Percentiles rank a stretch among this genome's conserved stretches.
Conservation (phyloP, 2,113 vertebrate genomes). For the Lepisosteus osseus region DNA sequence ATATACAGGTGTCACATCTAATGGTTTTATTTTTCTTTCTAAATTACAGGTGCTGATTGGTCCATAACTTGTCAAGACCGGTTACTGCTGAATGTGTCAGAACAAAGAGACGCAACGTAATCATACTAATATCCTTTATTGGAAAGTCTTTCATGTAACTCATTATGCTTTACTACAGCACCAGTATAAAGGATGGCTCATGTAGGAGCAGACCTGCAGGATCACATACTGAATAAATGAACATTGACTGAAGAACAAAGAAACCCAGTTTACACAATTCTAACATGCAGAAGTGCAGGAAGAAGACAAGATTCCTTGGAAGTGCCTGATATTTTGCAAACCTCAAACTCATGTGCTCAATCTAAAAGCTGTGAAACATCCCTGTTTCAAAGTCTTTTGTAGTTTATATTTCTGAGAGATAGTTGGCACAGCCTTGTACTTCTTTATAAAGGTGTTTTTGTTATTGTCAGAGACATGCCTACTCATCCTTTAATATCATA, state of each 20-base stretch:
- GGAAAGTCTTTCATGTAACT: conserved; percentile 6
- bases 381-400: background rate
- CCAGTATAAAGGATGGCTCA: conserved; percentile 6
- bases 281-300: conserved; percentile 6
- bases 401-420: background rate
- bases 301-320: background rate
- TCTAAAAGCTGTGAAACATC: background rate
- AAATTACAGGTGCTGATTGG: conserved; percentile 30
- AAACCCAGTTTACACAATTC: background rate
- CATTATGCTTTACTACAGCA: conserved; percentile 15
- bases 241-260: background rate
- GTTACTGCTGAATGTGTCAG: conserved; percentile 34
- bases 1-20: too few relatives aligned
- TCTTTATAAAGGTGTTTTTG: background rate
- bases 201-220: background rate
- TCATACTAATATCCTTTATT: conserved; percentile 10
- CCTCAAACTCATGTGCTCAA: background rate
- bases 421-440: background rate
- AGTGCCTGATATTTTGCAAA: background rate
- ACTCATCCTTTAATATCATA: conserved; percentile 80
- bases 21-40: too few relatives aligned
- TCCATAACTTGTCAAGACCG: conserved; percentile 28
- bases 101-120: conserved; percentile 1
- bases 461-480: conserved; percentile 70
- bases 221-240: background rate